A percentile compares a stretch with the other conserved stretches of the same genome.
phyloP scores from a whole-genome alignment of 1,140 invertebrate genomes.

The Pemphigus obesinymphae region DNA sequence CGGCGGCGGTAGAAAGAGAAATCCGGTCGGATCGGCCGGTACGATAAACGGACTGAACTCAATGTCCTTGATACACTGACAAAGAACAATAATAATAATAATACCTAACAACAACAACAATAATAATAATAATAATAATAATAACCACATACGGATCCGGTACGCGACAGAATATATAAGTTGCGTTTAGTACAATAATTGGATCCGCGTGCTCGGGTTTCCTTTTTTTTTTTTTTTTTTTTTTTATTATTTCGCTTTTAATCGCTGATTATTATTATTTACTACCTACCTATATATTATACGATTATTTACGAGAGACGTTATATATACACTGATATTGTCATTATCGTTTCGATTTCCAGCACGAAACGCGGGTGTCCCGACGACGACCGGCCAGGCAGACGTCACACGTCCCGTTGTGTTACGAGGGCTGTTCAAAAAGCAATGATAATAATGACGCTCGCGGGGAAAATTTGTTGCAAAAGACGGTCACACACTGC shows the following conservation, averaged over 20 bases:
- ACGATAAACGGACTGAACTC: conserved; percentile 28
- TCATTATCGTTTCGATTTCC: neutral
- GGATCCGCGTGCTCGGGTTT: conserved; percentile 27
- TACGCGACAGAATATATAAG: neutral
- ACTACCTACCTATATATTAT: too few species aligned
- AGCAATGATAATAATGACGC: too few species aligned
- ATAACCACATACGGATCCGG: too few species aligned
- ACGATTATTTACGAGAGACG: neutral
- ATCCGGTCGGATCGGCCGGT: conserved; percentile 4
- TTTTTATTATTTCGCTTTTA: neutral
- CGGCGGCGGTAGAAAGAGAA: conserved; percentile 12
- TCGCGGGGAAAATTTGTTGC: too few species aligned
- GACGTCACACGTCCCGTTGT: too few species aligned
- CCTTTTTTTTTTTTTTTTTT: conserved; percentile 20
- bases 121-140: neutral
- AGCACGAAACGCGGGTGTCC: neutral
- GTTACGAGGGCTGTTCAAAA: too few species aligned
- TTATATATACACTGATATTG: neutral
- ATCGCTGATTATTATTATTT: too few species aligned
- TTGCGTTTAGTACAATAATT: conserved; percentile 6
- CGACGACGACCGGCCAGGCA: neutral
- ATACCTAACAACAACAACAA: neutral
- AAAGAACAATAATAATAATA: conserved; percentile 36
- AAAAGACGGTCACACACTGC: too few species aligned
- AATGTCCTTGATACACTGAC: conserved; percentile 36